Percentiles rank a stretch among this genome's conserved stretches.
These are phyloP conservation scores for Eupeodes corollae DNA, from an alignment of 1,140 invertebrate species.

Conservation along the genomic window DNA sequence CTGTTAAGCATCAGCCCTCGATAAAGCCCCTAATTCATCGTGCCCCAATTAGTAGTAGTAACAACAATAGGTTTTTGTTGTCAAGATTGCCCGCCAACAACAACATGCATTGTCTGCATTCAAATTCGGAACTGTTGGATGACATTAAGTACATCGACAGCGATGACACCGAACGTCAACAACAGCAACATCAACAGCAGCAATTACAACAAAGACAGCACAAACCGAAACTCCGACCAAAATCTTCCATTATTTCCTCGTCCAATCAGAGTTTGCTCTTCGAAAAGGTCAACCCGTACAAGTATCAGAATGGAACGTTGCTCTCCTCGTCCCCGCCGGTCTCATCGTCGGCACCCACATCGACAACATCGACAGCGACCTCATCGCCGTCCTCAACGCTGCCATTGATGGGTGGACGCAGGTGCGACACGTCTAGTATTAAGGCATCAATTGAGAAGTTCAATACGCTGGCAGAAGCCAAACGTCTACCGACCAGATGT, in stretches of 20 bases:
- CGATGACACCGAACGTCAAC: slow-evolving; percentile 17
- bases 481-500: slow-evolving; percentile 11
- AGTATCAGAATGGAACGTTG: slow-evolving; percentile 20
- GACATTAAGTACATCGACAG: slow-evolving; percentile 5
- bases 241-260: slow-evolving; percentile 26
- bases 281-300: slow-evolving; percentile 25
- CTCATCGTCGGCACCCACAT: not conserved
- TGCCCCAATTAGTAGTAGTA: not conserved
- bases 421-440: slow-evolving; percentile 26
- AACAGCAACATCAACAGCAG: slow-evolving; percentile 14
- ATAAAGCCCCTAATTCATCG: too few species aligned
- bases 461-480: slow-evolving; percentile 28
- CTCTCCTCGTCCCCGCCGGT: not conserved
- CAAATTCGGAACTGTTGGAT: not conserved
- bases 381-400: not conserved
- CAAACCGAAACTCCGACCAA: slow-evolving; percentile 15
- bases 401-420: slow-evolving; percentile 12
- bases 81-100: not conserved
- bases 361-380: not conserved
- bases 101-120: slow-evolving; percentile 5
- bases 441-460: slow-evolving; percentile 35
- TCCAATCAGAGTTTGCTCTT: slow-evolving; percentile 8
- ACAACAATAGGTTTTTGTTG: not conserved
- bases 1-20: too few species aligned
- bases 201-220: slow-evolving; percentile 6